Evolutionary conservation across 2,888 invertebrate species (phyloP).

Genomic region (Euplagia quadripunctaria): DNA sequence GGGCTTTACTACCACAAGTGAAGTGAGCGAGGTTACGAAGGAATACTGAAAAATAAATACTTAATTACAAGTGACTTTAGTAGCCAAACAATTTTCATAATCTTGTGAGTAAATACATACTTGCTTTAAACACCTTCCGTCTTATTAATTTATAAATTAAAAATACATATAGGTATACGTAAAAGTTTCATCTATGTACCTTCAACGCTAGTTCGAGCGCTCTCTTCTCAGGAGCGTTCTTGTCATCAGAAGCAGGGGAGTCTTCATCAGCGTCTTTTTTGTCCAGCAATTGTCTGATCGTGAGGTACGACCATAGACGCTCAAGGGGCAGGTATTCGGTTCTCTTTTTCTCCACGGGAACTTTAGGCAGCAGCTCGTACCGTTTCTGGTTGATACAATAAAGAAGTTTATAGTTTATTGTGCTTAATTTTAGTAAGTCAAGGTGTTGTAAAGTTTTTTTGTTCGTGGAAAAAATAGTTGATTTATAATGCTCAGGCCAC

Average conservation of each 20-base stretch:
- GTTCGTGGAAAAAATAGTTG: no score
- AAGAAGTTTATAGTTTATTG: neutral
- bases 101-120: neutral
- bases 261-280: conserved; percentile 73
- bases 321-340: conserved; percentile 77
- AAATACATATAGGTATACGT: no score
- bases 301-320: conserved; percentile 90
- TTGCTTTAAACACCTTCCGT: neutral
- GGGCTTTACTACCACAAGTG: conserved; percentile 90
- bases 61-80: neutral
- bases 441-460: neutral
- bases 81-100: no score
- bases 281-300: conserved; percentile 89
- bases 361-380: conserved; percentile 65
- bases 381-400: conserved; percentile 60
- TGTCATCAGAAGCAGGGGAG: conserved; percentile 35
- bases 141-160: neutral
- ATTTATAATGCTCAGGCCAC: no score
- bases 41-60: conserved; percentile 80
- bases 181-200: conserved; percentile 60
- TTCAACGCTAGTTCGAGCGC: conserved; percentile 87
- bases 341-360: conserved; percentile 59
- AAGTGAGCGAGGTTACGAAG: conserved; percentile 91
- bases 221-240: conserved; percentile 77
- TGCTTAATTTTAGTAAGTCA: neutral